Base-by-base conservation (phyloP, 2,888 invertebrate species). In the Harpalus rufipes region DNA sequence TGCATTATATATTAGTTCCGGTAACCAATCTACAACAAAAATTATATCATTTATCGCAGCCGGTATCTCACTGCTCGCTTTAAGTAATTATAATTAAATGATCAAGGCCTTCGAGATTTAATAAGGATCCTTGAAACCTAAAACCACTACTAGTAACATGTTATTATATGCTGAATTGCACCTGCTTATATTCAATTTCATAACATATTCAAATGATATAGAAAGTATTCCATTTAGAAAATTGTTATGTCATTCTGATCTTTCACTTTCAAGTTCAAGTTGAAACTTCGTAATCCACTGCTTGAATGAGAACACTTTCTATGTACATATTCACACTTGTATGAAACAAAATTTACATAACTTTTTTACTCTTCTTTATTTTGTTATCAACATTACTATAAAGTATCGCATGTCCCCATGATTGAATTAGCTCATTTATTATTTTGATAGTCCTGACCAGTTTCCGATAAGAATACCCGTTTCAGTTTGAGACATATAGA, bases 381-480 rank as follows among this genome's bases (percentile, higher is more conserved):
- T 1, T 21, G 21, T 21, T 32, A 32, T 32, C 32, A 32, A 32
- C 32, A 32, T 5, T 32, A 32, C 5, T 32, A 32, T 32, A 32
- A 32, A 51, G 44, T 51, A 12, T 51, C 44, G 1, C 12, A 51
- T 8, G 44, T 2, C 10, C 2, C 44, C 12, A 51, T 12, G 44
- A 68, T 68, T 68, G 39, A 68, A 32, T 68, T 68, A 68, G 25
- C 32, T 68, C 68, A 39, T 68, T 68, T 68, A 68, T 68, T 39
- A 68, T 39, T 32, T 68, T 63, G 63, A 63, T 25, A 25, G 32
- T 0, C n/a, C 25, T 3, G 63, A 32, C 63, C 7, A 18, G 25
- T 68, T 68, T 3, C 6, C 63, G 68, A 68, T 68, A 68, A 68
- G 63, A 68, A 14, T 59, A 51, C n/a, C 59, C 59, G 39, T 68